Evolutionary conservation across 2,113 vertebrate species (phyloP).

Genomic region (Amblyopsis rosae): DNA sequence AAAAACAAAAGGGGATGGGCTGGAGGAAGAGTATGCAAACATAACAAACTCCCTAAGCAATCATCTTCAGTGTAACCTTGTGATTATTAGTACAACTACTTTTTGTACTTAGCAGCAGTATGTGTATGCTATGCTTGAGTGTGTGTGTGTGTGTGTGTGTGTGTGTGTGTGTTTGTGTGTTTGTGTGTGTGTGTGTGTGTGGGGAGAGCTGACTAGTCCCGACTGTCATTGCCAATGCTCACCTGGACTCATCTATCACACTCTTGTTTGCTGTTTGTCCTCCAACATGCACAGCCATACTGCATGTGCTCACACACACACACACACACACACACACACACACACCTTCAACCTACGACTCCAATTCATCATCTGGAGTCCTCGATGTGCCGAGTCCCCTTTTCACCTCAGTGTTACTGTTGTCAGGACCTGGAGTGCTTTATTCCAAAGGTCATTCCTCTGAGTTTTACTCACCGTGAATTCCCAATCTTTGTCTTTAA

Average conservation of each 20-base stretch:
- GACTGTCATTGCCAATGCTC: conserved; percentile 23
- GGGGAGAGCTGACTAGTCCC: conserved; percentile 34
- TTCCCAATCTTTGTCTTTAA: background rate
- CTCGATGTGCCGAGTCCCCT: conserved; percentile 27
- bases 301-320: background rate
- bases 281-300: conserved; percentile 5
- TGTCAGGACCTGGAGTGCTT: conserved; percentile 3
- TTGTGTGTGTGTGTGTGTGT: conserved; percentile 8
- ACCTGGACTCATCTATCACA: conserved; percentile 47
- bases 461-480: conserved; percentile 10
- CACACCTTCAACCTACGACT: conserved; percentile 1
- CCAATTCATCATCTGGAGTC: conserved; percentile 44
- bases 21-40: too few relatives aligned
- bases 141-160: conserved; percentile 8
- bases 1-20: too few relatives aligned
- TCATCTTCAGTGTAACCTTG: background rate
- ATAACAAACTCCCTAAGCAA: background rate
- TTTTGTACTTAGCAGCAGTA: background rate
- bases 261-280: conserved; percentile 50
- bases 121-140: background rate
- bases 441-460: conserved; percentile 4
- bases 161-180: background rate
- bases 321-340: conserved; percentile 19
- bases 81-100: background rate
- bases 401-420: conserved; percentile 9